phyloP scores from a whole-genome alignment of 1,140 invertebrate species.

The Aphaenogaster ashmeadi region DNA sequence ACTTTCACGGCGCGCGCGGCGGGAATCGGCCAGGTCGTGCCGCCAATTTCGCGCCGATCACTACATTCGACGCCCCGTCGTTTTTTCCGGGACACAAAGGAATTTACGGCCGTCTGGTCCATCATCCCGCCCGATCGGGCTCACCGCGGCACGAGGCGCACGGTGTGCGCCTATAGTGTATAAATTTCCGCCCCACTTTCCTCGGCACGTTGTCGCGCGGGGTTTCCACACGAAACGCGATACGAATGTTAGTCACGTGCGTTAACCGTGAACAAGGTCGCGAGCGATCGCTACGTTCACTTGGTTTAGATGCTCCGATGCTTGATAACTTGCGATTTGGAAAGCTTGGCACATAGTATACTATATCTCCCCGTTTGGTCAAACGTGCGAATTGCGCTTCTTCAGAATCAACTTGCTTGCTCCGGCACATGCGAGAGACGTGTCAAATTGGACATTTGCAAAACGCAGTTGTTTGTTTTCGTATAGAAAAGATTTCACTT shows the following conservation, averaged over 20 bases:
- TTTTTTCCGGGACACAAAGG: background rate
- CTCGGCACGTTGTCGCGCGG: conserved; percentile 9
- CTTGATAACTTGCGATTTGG: background rate
- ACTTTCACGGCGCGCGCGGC: conserved; percentile 10
- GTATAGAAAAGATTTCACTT: background rate
- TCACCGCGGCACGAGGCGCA: background rate
- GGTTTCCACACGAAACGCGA: conserved; percentile 3
- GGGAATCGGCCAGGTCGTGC: conserved; percentile 11
- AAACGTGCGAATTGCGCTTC: background rate
- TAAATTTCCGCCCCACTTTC: conserved; percentile 48
- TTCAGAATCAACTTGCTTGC: background rate
- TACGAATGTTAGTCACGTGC: conserved; percentile 17
- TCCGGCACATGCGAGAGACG: background rate
- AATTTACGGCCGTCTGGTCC: background rate
- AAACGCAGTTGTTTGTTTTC: background rate
- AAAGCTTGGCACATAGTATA: background rate
- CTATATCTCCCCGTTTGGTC: background rate
- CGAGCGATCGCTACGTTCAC: background rate
- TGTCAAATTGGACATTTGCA: background rate
- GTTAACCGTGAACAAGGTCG: conserved; percentile 49
- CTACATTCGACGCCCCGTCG: background rate
- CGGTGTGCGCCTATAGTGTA: background rate
- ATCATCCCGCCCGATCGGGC: background rate
- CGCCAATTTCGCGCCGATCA: background rate
- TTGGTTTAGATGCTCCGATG: background rate